A percentile compares a stretch with the other conserved stretches of the same genome.
Conservation (phyloP, 2,888 invertebrate species). For the Scaptomyza cyrtandrae region DNA sequence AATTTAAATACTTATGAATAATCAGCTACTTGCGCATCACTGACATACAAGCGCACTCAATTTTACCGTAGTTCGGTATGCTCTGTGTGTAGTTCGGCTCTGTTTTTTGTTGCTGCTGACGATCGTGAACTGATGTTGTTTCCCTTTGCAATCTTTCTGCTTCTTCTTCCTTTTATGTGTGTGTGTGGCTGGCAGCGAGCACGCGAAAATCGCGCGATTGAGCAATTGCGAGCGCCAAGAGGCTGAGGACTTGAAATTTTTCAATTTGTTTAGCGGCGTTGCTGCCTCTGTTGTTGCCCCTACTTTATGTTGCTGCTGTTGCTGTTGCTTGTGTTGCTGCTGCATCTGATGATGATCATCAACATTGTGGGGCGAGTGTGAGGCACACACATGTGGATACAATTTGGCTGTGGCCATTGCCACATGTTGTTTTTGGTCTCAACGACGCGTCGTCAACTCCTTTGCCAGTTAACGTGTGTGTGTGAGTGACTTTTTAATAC, state of each 20-base stretch:
- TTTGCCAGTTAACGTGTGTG: conserved; percentile 31
- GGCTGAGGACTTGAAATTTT: conserved; percentile 76
- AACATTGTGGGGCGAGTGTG: conserved; percentile 50
- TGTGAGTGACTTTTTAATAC: conserved; percentile 8
- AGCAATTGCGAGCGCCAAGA: conserved; percentile 76
- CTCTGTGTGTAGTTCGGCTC: conserved; percentile 36
- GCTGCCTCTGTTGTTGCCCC: conserved; percentile 43
- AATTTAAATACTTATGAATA: background rate
- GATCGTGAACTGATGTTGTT: conserved; percentile 34
- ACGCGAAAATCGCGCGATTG: conserved; percentile 72
- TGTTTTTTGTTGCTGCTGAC: conserved; percentile 8
- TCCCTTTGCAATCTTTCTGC: conserved; percentile 35
- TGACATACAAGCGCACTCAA: conserved; percentile 30
- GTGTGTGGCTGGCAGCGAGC: conserved; percentile 48
- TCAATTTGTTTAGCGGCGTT: conserved; percentile 70
- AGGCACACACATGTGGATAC: conserved; percentile 75
- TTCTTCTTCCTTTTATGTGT: background rate
- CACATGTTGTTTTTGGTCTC: conserved; percentile 72
- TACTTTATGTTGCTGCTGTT: conserved; percentile 23
- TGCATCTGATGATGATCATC: conserved; percentile 53
- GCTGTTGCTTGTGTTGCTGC: conserved; percentile 24
- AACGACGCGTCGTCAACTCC: conserved; percentile 56
- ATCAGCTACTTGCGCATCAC: conserved; percentile 42
- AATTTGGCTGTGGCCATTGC: conserved; percentile 74
- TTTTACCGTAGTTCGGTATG: conserved; percentile 25